These are phyloP conservation scores for Mastomys natalensis DNA, from an alignment of 2,113 vertebrate genomes.

Conservation along the genomic window DNA sequence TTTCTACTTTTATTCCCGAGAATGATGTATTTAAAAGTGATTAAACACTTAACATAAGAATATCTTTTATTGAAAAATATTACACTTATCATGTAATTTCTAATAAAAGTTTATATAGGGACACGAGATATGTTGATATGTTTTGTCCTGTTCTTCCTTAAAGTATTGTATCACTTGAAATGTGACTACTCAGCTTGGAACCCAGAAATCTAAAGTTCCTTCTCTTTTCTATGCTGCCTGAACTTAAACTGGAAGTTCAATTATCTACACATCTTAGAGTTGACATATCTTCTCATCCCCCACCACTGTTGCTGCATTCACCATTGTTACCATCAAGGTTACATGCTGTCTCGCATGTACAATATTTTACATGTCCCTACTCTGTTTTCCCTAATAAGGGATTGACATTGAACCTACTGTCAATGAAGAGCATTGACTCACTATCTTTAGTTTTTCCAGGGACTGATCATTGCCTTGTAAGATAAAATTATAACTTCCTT, in stretches of 20 bases:
- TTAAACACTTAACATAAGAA: neutral
- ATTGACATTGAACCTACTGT: neutral
- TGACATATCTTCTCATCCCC: neutral
- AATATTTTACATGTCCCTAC: no score
- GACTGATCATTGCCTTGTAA: neutral
- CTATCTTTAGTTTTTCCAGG: neutral
- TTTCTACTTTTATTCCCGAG: constrained; percentile 31
- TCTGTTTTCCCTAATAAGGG: neutral
- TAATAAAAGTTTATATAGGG: neutral
- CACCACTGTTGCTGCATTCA: neutral
- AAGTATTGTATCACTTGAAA: neutral
- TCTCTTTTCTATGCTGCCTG: neutral
- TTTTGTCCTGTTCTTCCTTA: neutral
- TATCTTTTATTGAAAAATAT: neutral
- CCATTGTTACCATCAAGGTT: neutral
- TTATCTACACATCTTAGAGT: neutral
- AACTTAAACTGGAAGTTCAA: neutral
- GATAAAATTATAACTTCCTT: constrained; percentile 11
- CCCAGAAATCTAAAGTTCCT: neutral
- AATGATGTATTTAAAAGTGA: neutral
- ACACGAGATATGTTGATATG: neutral
- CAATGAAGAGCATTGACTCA: neutral
- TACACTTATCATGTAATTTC: neutral
- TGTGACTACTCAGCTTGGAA: neutral
- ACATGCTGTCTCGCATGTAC: neutral